Percentiles rank a stretch among this genome's conserved stretches.
Conservation (phyloP, 2,113 vertebrate species). For the Manacus vitellinus region DNA sequence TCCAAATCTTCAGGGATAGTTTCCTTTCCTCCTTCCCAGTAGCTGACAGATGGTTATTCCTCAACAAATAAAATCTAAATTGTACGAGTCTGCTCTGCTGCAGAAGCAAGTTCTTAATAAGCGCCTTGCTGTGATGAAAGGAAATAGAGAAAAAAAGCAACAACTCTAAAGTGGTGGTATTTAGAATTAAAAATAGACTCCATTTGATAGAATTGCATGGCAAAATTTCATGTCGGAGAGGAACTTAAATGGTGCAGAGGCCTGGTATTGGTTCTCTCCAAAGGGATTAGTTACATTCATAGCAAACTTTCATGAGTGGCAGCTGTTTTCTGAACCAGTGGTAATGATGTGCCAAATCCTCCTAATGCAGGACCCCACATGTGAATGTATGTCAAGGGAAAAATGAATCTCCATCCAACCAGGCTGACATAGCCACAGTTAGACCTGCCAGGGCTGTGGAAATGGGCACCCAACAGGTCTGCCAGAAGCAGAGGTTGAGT, state of each 20-base stretch:
- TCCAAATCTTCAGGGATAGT: slow-evolving; percentile 17
- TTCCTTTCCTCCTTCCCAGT: slow-evolving; percentile 40
- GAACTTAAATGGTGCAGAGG: background rate
- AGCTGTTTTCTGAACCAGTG: background rate
- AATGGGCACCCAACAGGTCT: background rate
- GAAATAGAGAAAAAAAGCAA: slow-evolving; percentile 53
- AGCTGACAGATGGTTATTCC: slow-evolving; percentile 65
- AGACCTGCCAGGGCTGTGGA: background rate
- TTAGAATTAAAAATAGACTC: slow-evolving; percentile 41
- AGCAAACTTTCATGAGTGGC: background rate
- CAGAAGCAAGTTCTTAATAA: slow-evolving; percentile 49
- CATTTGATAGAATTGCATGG: background rate
- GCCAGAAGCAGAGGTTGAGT: background rate
- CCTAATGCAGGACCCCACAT: background rate
- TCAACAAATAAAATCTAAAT: slow-evolving; percentile 55
- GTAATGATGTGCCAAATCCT: background rate
- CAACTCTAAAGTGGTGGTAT: background rate
- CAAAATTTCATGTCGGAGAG: background rate
- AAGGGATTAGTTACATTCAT: background rate
- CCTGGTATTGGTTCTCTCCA: background rate
- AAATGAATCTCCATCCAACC: background rate
- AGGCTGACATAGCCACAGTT: background rate
- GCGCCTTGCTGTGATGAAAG: slow-evolving; percentile 49
- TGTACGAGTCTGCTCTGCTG: background rate
- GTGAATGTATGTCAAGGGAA: background rate